Evolutionary conservation across 2,113 vertebrate genomes (phyloP), one percentile per base, ranked within the genome.

Genomic region (Myanophis thanlyinensis): DNA sequence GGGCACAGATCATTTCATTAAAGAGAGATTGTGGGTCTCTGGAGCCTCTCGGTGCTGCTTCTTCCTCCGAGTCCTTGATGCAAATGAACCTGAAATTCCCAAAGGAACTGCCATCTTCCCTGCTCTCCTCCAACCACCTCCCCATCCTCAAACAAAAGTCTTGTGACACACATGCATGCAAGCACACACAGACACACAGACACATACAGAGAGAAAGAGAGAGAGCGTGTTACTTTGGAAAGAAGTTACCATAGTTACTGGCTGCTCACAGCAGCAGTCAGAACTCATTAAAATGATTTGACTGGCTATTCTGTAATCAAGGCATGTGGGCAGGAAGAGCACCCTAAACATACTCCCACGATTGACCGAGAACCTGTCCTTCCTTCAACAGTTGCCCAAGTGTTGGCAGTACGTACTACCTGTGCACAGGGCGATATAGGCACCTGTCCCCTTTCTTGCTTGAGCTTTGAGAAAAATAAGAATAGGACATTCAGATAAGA

Each of bases 181-280:
- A 59, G 54, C 53, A 53, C 7, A 23, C 85, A 86, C 23, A 46
- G 91, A 12, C 25, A 88, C 22, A 47, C 85, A 85, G 22, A 10
- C 84, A 51, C 96, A 47, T 8, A 35, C 12, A 53, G 35, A 90
- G 47, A 54, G 56, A 95, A 91, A 97, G 92, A 85, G 95, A 94
- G 95, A 91, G 86, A 48, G 54, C 89, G 91, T 11, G 27, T 93
- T 96, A 96, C 96, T 96, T 97, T 93, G 91, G 94, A 94, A 93
- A 92, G 96, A 93, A 96, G 97, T 97, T 97, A 96, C 97, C 96
- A 97, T 97, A 97, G 97, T 97, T 97, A 97, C 97, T 96, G 93
- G 95, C 91, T 95, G 96, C 96, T 97, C 96, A 92, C 96, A 93
- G 96, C 96, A 96, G 96, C 95, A 93, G 85, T 59, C 94, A 8